Evolutionary conservation across 2,888 invertebrate genomes (phyloP).

Genomic region (Diplazon laetatorius): DNA sequence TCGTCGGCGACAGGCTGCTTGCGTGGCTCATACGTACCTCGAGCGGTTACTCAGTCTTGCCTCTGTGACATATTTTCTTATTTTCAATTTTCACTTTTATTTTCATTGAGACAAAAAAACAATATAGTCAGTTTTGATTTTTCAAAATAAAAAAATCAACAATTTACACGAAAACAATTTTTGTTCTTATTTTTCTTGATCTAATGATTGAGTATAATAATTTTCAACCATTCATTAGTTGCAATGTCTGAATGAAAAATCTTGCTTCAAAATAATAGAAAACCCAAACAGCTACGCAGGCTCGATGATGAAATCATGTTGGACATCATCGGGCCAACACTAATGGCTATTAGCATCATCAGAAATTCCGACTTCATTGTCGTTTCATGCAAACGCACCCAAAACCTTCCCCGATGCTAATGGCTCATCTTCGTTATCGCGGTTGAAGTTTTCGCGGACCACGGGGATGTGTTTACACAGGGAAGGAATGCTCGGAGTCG

Average conservation of each 20-base stretch:
- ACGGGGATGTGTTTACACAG: slow-evolving; percentile 31
- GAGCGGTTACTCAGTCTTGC: slow-evolving; percentile 26
- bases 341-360: neutral
- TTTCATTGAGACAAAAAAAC: slow-evolving; percentile 58
- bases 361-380: neutral
- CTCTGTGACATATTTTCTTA: slow-evolving; percentile 49
- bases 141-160: too few species aligned
- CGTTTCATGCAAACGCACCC: neutral
- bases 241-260: too few species aligned
- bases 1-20: slow-evolving; percentile 37
- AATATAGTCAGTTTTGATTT: too few species aligned
- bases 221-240: too few species aligned
- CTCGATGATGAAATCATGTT: too few species aligned
- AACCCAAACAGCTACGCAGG: too few species aligned
- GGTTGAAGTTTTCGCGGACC: neutral
- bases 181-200: too few species aligned
- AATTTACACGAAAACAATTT: too few species aligned
- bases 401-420: slow-evolving; percentile 1
- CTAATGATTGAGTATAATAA: too few species aligned
- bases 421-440: slow-evolving; percentile 21
- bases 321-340: too few species aligned
- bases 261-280: too few species aligned
- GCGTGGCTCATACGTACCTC: neutral
- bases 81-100: slow-evolving; percentile 44
- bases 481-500: neutral